phyloP scores from a whole-genome alignment of 2,888 invertebrate genomes.

The Drosophila leonis region DNA sequence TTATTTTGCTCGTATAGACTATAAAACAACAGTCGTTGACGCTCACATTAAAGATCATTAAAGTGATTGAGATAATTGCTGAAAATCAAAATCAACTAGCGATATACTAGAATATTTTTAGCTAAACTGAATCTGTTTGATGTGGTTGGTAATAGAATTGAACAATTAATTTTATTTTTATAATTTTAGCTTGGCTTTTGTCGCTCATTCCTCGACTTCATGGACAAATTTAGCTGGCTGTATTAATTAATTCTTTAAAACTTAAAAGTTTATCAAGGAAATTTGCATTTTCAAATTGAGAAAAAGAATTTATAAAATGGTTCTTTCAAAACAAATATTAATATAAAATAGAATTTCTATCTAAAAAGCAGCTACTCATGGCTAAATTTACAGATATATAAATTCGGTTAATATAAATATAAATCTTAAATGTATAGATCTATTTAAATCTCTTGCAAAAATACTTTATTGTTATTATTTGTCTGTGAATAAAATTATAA shows the following conservation, averaged over 20 bases:
- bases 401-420: too few species aligned
- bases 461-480: constrained; percentile 11
- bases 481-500: not conserved
- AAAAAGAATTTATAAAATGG: not conserved
- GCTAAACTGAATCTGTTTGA: not conserved
- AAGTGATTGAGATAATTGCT: constrained; percentile 9
- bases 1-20: not conserved
- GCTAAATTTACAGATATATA: not conserved
- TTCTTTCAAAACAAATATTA: not conserved
- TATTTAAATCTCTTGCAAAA: constrained; percentile 14
- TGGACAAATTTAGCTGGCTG: not conserved
- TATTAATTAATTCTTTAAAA: not conserved
- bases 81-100: not conserved
- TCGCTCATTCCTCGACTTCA: not conserved
- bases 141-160: not conserved
- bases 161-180: not conserved
- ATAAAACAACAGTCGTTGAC: not conserved
- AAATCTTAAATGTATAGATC: too few species aligned
- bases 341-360: not conserved
- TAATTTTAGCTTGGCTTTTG: not conserved
- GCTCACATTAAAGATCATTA: constrained; percentile 24
- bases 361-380: not conserved
- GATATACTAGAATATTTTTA: not conserved
- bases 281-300: not conserved
- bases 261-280: not conserved